Percentiles rank a stretch among this genome's conserved stretches.
Evolutionary conservation across 1,140 invertebrate genomes (phyloP).

Genomic region (Agraylea sexmaculata): DNA sequence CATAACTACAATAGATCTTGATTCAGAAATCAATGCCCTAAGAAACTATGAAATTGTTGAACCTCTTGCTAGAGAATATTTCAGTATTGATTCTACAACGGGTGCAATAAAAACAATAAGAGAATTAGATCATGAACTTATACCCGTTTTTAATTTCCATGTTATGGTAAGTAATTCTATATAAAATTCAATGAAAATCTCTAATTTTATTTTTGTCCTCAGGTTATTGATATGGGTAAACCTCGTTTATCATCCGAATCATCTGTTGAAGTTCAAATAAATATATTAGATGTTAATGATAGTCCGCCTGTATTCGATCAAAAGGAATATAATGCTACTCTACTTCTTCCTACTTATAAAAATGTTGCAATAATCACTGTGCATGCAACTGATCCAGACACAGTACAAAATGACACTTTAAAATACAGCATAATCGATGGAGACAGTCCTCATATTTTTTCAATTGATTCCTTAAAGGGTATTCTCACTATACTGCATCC

Average conservation of each 20-base stretch:
- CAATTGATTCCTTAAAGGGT: slow-evolving; percentile 62
- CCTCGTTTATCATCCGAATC: slow-evolving; percentile 67
- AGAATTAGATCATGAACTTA: slow-evolving; percentile 71
- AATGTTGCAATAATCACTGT: slow-evolving; percentile 58
- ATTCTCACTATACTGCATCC: slow-evolving; percentile 44
- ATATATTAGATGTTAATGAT: slow-evolving; percentile 76
- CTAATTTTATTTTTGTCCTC: slow-evolving; percentile 12
- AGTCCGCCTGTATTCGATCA: slow-evolving; percentile 65
- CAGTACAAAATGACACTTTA: slow-evolving; percentile 44
- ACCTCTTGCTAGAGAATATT: slow-evolving; percentile 55
- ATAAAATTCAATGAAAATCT: not conserved
- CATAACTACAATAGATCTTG: slow-evolving; percentile 63
- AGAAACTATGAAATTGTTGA: slow-evolving; percentile 79
- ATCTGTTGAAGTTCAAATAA: slow-evolving; percentile 59
- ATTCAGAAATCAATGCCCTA: slow-evolving; percentile 70
- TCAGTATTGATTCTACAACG: slow-evolving; percentile 79
- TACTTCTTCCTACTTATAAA: slow-evolving; percentile 69
- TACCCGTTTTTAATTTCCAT: slow-evolving; percentile 58
- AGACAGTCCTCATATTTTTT: slow-evolving; percentile 66
- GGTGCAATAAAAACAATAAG: slow-evolving; percentile 72
- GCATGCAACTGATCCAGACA: slow-evolving; percentile 63
- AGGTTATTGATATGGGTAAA: slow-evolving; percentile 74
- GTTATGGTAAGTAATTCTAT: slow-evolving; percentile 45
- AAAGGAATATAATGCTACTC: slow-evolving; percentile 58
- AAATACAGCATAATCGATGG: slow-evolving; percentile 75